phyloP scores from a whole-genome alignment of 2,113 vertebrate species.

The Platichthys stellatus region DNA sequence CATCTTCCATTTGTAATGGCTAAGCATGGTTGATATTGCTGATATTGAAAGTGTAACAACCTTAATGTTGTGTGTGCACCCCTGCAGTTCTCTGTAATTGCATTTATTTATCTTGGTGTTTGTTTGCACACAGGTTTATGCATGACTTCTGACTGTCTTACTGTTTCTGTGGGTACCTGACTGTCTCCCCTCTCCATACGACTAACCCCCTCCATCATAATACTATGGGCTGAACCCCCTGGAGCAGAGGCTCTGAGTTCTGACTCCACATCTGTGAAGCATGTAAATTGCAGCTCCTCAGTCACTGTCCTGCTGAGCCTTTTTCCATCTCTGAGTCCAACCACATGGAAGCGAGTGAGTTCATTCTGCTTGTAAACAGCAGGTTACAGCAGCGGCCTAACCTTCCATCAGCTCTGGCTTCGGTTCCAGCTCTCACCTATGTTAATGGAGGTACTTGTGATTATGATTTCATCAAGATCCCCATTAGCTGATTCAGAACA shows the following conservation, averaged over 20 bases:
- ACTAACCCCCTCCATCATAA: conserved; percentile 1
- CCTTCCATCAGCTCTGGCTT: conserved; percentile 24
- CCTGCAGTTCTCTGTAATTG: conserved; percentile 55
- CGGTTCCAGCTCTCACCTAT: conserved; percentile 40
- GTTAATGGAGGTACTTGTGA: conserved; percentile 47
- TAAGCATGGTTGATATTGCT: conserved; percentile 54
- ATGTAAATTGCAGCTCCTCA: conserved; percentile 62
- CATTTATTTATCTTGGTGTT: conserved; percentile 26
- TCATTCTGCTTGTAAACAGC: conserved; percentile 54
- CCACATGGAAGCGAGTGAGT: conserved; percentile 11
- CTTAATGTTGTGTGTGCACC: conserved; percentile 35
- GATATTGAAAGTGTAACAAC: conserved; percentile 30
- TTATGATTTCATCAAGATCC: neutral
- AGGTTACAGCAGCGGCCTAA: conserved; percentile 31
- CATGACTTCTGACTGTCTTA: conserved; percentile 1
- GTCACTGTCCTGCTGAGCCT: conserved; percentile 66
- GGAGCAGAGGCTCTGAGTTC: conserved; percentile 14
- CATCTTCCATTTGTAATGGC: conserved; percentile 50
- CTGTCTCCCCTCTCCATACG: conserved; percentile 5
- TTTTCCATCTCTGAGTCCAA: conserved; percentile 34
- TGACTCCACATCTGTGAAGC: conserved; percentile 49
- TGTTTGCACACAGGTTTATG: conserved; percentile 14
- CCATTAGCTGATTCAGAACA: neutral
- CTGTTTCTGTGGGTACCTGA: conserved; percentile 20
- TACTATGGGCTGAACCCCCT: neutral